Conservation (phyloP, 2,113 vertebrate species). For the Globicephala melas region DNA sequence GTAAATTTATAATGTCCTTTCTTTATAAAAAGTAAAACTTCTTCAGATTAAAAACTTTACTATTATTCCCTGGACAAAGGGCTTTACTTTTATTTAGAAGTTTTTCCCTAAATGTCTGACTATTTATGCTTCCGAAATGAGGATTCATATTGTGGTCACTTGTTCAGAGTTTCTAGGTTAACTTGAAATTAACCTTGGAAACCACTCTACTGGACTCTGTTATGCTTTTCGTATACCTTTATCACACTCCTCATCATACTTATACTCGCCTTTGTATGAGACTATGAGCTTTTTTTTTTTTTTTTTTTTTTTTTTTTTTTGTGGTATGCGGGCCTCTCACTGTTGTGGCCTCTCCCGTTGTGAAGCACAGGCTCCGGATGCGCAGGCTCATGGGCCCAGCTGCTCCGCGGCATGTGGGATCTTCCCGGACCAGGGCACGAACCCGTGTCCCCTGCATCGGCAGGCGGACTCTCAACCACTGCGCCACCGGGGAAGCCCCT, state of each 20-base stretch:
- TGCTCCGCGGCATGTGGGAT: no score
- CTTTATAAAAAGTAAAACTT: constrained; percentile 4
- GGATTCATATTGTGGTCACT: neutral
- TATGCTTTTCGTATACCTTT: neutral
- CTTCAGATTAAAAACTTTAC: constrained; percentile 29
- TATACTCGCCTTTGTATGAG: neutral
- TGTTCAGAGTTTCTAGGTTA: neutral
- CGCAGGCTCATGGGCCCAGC: no score
- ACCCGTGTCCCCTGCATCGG: no score
- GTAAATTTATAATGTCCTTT: neutral
- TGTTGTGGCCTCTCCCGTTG: no score
- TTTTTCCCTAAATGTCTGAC: neutral
- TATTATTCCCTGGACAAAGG: neutral
- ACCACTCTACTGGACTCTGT: neutral
- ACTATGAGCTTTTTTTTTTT: neutral
- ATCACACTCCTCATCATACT: neutral
- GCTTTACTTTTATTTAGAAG: neutral
- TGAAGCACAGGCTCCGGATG: no score
- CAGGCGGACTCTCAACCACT: no score
- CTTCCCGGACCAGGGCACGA: no score
- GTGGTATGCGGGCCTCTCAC: no score
- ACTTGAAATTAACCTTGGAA: neutral
- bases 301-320: no score
- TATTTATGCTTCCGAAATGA: neutral
- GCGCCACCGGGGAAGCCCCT: no score